Evolutionary conservation across 2,888 invertebrate species (phyloP).

Genomic region (Andrena dorsata): DNA sequence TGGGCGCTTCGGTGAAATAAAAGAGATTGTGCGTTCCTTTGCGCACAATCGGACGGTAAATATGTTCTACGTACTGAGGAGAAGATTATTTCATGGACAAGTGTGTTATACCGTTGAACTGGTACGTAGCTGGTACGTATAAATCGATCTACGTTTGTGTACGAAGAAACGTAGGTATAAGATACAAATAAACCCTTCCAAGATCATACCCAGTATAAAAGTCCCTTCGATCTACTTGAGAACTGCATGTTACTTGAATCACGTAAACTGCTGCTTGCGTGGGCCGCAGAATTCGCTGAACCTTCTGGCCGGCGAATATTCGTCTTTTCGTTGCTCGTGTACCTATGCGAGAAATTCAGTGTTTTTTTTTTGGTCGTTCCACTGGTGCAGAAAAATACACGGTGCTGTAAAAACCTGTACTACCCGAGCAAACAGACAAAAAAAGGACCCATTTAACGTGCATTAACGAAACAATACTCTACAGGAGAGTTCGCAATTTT

Average conservation of each 20-base stretch:
- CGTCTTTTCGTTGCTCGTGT: conserved; percentile 32
- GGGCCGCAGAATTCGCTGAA: conserved; percentile 19
- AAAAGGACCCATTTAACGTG: neutral
- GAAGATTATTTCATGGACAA: neutral
- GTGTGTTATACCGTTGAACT: no score
- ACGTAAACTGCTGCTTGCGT: conserved; percentile 4
- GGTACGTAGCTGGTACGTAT: no score
- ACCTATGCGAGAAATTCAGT: conserved; percentile 1
- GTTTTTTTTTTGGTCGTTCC: conserved; percentile 14
- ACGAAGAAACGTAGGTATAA: neutral
- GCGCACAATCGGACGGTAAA: no score
- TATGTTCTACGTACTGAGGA: neutral
- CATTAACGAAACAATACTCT: neutral
- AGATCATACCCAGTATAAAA: neutral
- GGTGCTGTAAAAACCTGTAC: neutral
- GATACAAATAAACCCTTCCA: conserved; percentile 8
- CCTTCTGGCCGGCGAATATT: conserved; percentile 39
- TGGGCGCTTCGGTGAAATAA: neutral
- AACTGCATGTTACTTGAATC: neutral
- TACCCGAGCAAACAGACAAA: neutral
- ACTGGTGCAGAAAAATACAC: neutral
- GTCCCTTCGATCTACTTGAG: neutral
- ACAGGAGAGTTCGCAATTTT: neutral
- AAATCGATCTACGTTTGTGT: neutral
- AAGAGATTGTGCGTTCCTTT: neutral